Conservation (phyloP, 2,797 vertebrate species). For the Neopelma chrysocephalum region DNA sequence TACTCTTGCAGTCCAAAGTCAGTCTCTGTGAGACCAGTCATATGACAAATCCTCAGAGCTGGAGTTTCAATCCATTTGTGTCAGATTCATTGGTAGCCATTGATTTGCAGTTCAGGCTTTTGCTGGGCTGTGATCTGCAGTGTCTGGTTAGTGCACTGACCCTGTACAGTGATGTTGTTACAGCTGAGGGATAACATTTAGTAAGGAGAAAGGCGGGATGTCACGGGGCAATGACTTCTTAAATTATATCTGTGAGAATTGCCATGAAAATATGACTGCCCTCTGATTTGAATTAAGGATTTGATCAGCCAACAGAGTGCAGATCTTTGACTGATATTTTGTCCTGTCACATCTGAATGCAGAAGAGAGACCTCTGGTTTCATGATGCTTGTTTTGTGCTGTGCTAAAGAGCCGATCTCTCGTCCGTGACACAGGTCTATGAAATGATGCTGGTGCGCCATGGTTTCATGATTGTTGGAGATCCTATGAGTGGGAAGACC, state of each 20-base stretch:
- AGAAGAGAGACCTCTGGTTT: neutral
- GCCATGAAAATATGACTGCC: neutral
- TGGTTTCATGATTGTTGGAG: constrained; percentile 94
- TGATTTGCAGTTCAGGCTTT: neutral
- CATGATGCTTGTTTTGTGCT: neutral
- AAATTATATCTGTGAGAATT: neutral
- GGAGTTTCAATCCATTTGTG: neutral
- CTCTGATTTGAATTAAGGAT: neutral
- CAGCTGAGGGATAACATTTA: neutral
- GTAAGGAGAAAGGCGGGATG: neutral
- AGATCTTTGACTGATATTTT: neutral
- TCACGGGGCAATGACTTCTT: neutral
- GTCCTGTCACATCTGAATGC: neutral
- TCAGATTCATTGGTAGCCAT: neutral
- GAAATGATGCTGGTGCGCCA: constrained; percentile 97
- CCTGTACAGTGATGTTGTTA: neutral
- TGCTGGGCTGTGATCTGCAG: neutral
- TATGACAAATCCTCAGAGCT: neutral
- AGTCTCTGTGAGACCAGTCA: neutral
- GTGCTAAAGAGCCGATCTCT: neutral
- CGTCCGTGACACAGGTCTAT: constrained; percentile 83
- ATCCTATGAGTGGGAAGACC: constrained; percentile 90
- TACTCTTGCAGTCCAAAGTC: neutral
- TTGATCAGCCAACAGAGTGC: neutral
- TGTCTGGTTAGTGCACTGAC: neutral